Conservation (phyloP, 92 coral and sea anemone genomes). For the Parazoanthus swiftii region DNA sequence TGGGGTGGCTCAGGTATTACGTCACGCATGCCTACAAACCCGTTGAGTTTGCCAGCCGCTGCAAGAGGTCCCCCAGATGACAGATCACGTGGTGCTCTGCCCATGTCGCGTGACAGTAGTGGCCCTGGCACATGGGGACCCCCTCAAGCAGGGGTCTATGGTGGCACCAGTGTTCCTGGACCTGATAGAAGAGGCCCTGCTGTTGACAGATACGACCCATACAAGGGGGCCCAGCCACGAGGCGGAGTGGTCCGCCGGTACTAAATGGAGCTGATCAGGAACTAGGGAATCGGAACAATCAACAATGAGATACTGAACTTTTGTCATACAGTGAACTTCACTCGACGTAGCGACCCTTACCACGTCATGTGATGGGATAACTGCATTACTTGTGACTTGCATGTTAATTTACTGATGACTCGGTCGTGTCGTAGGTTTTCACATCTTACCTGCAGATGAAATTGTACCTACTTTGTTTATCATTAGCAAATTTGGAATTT, state of each 20-base stretch:
- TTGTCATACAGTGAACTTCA: background rate
- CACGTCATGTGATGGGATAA: background rate
- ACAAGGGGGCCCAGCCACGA: constrained; percentile 78
- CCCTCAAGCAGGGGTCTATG: constrained; percentile 54
- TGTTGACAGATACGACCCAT: constrained; percentile 83
- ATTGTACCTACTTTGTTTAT: background rate
- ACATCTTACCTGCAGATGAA: background rate
- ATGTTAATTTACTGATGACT: background rate
- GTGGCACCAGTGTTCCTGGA: constrained; percentile 61
- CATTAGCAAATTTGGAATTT: background rate
- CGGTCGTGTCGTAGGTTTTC: background rate
- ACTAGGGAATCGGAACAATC: background rate
- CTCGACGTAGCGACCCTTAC: background rate
- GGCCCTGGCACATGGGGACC: constrained; percentile 75
- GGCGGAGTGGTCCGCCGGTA: constrained; percentile 74
- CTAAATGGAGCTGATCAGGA: constrained; percentile 16
- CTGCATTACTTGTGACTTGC: background rate
- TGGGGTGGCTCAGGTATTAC: constrained; percentile 68
- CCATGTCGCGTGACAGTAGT: constrained; percentile 56
- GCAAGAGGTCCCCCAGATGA: constrained; percentile 68
- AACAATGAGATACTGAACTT: background rate
- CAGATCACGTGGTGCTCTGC: constrained; percentile 70
- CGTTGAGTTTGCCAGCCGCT: constrained; percentile 55
- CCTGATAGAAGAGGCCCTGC: constrained; percentile 80
- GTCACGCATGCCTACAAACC: constrained; percentile 59